Evolutionary conservation across 2,888 invertebrate genomes (phyloP).

Genomic region (Panorpa germanica): DNA sequence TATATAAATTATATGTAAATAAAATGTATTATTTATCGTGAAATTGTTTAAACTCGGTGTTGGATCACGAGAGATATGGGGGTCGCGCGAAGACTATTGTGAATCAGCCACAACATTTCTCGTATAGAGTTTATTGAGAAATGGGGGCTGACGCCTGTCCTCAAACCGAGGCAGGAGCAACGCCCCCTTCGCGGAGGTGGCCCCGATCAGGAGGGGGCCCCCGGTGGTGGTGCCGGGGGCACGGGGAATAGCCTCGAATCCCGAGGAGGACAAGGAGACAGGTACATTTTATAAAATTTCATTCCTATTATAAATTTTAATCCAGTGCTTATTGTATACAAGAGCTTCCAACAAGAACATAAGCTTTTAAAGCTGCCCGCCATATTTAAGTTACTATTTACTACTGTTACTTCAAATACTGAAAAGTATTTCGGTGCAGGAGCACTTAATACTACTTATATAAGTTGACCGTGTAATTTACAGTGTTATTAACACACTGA

Average conservation of each 20-base stretch:
- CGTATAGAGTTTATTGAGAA: constrained; percentile 93
- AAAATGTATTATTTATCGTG: too few species aligned
- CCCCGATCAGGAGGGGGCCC: constrained; percentile 47
- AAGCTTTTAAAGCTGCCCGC: too few species aligned
- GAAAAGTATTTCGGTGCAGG: too few species aligned
- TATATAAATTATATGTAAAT: too few species aligned
- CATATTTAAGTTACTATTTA: too few species aligned
- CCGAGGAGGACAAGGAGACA: constrained; percentile 26
- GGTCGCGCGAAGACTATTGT: constrained; percentile 1
- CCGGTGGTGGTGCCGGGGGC: constrained; percentile 34
- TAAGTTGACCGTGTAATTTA: too few species aligned
- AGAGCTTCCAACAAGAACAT: too few species aligned
- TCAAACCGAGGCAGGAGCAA: constrained; percentile 90
- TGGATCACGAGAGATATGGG: not conserved
- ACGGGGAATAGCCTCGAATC: not conserved
- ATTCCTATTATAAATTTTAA: not conserved
- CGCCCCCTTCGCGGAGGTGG: constrained; percentile 56
- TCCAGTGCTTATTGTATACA: too few species aligned
- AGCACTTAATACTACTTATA: too few species aligned
- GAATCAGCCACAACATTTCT: constrained; percentile 79
- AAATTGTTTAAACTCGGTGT: too few species aligned
- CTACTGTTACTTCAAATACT: too few species aligned
- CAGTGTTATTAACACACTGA: too few species aligned
- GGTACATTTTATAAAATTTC: constrained; percentile 17
- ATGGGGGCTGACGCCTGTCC: constrained; percentile 97